Base-by-base conservation (phyloP, 1,140 invertebrate species). In the Lordiphosa collinella region DNA sequence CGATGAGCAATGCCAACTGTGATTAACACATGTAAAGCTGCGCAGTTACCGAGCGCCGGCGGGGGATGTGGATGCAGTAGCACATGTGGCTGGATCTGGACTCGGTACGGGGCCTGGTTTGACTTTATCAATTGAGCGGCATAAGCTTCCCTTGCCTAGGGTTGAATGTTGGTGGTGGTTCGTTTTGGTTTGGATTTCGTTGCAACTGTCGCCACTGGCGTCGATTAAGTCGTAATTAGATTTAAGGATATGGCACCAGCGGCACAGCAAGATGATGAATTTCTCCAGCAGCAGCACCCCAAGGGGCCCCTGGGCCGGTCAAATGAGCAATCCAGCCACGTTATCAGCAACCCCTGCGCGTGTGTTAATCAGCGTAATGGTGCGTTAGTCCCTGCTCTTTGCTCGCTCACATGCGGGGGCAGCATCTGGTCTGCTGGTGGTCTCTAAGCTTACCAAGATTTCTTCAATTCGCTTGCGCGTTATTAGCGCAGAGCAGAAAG, bases 211-310 rank as follows among this genome's bases (percentile, higher is more conserved):
- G 78, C 78, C 79, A 84, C 58, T 84, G 79, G 78, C 78, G 78
- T 84, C 78, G 86, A 88, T 88, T 88, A 88, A 88, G 86, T 88
- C 86, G 86, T 88, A 88, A 88, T 88, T 88, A 88, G 80, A 88
- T 88, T 88, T 88, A 88, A 88, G 80, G 80, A 88, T 88, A 88
- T 86, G 76, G 70, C 80, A 88, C 86, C 86, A 88, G 86, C 65
- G 73, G 69, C 63, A 75, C 76, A 60, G 73, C 79, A 85, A 84
- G 79, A 85, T 85, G 80, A 85, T 85, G 80, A 85, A 85, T 85
- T 86, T 85, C 80, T 86, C 41, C 16, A 18, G 14, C 34, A 11
- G 7, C 32, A 31, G 1, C 22, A 65, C 72, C 73, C 67, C 78
- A 71, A 66, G 78, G 71, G 59, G 67, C 54, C 40, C 32, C 25